Conservation (phyloP, 2,888 invertebrate species). For the Plagiodera versicolora region DNA sequence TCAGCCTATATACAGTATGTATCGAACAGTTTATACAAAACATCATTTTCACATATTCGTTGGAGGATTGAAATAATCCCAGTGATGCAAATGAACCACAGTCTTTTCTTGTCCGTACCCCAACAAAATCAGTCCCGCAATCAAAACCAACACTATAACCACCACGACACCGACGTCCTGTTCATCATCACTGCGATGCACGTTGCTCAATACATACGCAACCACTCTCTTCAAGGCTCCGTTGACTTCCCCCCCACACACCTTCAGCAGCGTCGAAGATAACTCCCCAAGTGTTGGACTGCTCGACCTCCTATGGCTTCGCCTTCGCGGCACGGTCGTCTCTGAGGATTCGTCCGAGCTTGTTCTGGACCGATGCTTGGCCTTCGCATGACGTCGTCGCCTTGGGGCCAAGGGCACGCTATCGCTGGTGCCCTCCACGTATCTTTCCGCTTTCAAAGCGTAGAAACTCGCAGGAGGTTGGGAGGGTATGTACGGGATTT, state of each 20-base stretch:
- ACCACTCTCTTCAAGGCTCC: conserved; percentile 71
- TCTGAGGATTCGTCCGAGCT: conserved; percentile 44
- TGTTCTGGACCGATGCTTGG: conserved; percentile 40
- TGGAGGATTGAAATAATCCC: conserved; percentile 88
- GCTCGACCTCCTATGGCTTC: conserved; percentile 49
- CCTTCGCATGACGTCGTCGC: conserved; percentile 56
- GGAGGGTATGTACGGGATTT: conserved; percentile 47
- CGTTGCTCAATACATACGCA: conserved; percentile 63
- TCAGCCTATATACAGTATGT: conserved; percentile 11
- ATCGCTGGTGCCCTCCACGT: conserved; percentile 45
- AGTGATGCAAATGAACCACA: conserved; percentile 79
- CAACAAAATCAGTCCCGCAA: conserved; percentile 76
- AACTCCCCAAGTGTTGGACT: conserved; percentile 72
- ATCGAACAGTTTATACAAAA: conserved; percentile 17
- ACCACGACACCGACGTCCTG: conserved; percentile 75
- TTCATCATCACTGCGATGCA: conserved; percentile 65
- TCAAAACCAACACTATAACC: conserved; percentile 75
- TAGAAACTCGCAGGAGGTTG: conserved; percentile 54
- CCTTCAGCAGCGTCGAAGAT: conserved; percentile 69
- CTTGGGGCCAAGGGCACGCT: conserved; percentile 54
- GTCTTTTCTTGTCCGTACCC: conserved; percentile 68
- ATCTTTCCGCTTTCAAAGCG: conserved; percentile 48
- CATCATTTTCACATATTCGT: conserved; percentile 53
- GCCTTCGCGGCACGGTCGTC: conserved; percentile 19
- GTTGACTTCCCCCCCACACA: conserved; percentile 67